phyloP scores from a whole-genome alignment of 2,797 vertebrate species.

The Macrochelys suwanniensis region DNA sequence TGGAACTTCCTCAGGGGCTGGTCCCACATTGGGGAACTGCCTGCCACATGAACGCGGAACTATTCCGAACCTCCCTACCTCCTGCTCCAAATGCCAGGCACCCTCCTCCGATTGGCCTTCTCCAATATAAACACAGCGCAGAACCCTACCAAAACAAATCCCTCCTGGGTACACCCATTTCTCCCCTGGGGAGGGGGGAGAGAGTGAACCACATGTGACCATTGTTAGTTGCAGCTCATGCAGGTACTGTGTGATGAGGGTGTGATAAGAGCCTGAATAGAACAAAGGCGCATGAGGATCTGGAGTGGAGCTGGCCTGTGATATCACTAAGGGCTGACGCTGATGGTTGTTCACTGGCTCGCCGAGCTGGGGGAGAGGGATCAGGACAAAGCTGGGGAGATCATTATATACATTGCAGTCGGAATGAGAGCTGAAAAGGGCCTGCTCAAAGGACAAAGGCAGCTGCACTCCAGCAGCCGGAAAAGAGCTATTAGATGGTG shows the following conservation, averaged over 20 bases:
- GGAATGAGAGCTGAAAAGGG: neutral
- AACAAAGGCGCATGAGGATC: neutral
- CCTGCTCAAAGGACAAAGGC: neutral
- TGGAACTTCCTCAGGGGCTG: neutral
- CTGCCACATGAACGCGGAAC: neutral
- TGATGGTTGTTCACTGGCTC: neutral
- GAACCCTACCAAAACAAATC: neutral
- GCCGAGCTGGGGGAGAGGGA: too few species aligned
- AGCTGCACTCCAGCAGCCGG: neutral
- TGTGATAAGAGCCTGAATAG: too few species aligned
- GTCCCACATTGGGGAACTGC: neutral
- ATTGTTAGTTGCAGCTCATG: neutral
- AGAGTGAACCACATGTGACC: fast-evolving
- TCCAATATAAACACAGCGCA: neutral
- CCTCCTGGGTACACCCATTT: neutral
- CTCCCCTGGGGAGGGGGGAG: neutral
- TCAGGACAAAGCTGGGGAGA: too few species aligned
- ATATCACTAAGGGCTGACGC: neutral
- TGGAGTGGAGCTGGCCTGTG: too few species aligned
- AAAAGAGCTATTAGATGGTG: neutral
- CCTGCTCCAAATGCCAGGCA: neutral
- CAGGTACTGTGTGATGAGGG: too few species aligned
- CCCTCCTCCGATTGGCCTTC: neutral
- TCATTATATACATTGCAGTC: neutral
- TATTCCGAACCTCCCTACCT: neutral